Base-by-base conservation (phyloP, 2,888 invertebrate species). In the Pterostichus niger region DNA sequence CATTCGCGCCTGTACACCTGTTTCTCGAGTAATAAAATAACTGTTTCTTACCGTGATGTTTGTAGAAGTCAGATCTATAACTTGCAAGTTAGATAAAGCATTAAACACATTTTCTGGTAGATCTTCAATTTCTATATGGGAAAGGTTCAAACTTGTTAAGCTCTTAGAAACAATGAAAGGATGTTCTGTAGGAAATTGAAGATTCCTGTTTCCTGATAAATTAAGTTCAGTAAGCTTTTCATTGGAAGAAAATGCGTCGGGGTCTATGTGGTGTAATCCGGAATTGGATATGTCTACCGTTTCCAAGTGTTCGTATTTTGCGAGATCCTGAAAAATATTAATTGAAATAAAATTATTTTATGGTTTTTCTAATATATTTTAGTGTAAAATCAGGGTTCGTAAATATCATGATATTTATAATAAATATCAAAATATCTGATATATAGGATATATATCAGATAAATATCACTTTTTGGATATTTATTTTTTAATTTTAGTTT, bases 141-240 rank as follows among this genome's bases (percentile, higher is more conserved):
- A 88, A 82, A 91, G 87, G 64, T 87, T 87, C 9, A 91, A 86
- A 52, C 89, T 88, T 68, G 86, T 84, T 17, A 90, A 86, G 89
- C 88, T 86, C 88, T 88, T 7, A 90, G 84, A 84, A 90, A 9
- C 40, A 33, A 82, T 17, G 31, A 82, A 82, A 11, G 82, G 13
- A 24, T 24, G 56, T 7, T 54, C 44, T 13, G 85, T 84, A 3
- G 87, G 87, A 49, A 91, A 85, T 1, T 59, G 49, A 46, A 91
- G 88, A 6, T 85, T 49, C 11, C 71, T 76, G 85, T 92, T 92
- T 84, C 90, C 90, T 84, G 91, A 90, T 78, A 92, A 88, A 85
- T 91, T 90, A 31, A 92, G 86, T 85, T 90, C 90, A 86, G 89
- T 87, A 82, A 92, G 86, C 85, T 91, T 87, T 40, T 90, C 10